Base-by-base conservation (phyloP, 1,140 invertebrate genomes). In the Colletes latitarsis region DNA sequence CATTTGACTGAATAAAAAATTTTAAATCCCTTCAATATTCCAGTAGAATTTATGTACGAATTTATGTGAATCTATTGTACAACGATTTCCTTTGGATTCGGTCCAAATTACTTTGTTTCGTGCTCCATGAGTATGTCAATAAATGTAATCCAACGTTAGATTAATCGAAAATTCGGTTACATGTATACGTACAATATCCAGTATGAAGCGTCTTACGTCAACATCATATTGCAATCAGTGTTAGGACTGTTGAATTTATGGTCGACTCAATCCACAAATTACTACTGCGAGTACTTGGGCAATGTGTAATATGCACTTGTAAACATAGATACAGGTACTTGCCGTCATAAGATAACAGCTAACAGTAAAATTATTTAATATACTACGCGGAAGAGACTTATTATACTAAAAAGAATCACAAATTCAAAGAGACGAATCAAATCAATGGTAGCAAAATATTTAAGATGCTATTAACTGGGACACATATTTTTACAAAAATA, bases 201-300 rank as follows among this genome's bases (percentile, higher is more conserved):
- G 6, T 39, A 62, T 70, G 60, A 19, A 62, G 46, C 67, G 21
- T 77, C 76, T 71, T 77, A 71, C 30, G 76, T 77, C 67, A 77
- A 77, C 76, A 77, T 77, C 76, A 71, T 71, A 71, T 77, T 62
- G 76, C 76, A 77, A 77, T 77, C 76, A 77, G 67, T 62, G 57
- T 77, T 77, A 62, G 76, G 46, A 77, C 76, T 77, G 76, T 71
- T 71, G 76, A 57, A 77, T 71, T 71, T 77, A 71, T 77, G 76
- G 76, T 62, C 76, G 55, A 77, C 76, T 62, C 52, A 77, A 71
- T 71, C 67, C 67, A 77, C 76, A 77, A 77, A 77, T 77, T 77
- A 77, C 76, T 62, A 41, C 53, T 62, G 68, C 76, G 62, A 77
- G 76, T 77, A 71, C 43, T 58, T 58, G 46, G 67, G 15, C 76